Base-by-base conservation (phyloP, 1,140 invertebrate genomes). In the Drosophila bifasciata region DNA sequence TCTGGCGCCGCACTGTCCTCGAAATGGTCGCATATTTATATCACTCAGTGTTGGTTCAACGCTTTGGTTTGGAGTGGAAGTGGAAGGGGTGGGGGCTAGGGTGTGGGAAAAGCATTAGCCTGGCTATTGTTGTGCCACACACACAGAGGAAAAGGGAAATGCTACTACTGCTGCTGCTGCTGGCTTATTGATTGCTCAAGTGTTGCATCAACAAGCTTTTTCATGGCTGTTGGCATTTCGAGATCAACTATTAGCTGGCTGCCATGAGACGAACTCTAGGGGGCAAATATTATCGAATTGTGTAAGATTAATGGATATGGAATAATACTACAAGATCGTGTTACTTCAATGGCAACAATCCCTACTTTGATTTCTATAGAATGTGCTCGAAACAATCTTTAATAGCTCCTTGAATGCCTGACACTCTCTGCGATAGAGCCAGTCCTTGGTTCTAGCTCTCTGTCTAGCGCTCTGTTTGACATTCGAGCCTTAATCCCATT, bases 1-100 rank as follows among this genome's bases (percentile, higher is more conserved):
- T 74, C 53, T 77, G 79, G 79, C 79, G 79, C 75, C 79, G 51
- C 63, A 41, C 11, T 36, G 32, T 36, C 32, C 32, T 36, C 51
- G 44, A 83, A 81, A 77, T 81, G 78, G 62, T 76, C 78, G 78
- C 79, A 83, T 81, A 81, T 81, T 81, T 83, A 78, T 83, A 81
- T 83, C 79, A 73, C 74, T 78, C 74, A 81, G 51, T 72, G 72
- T 59, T 62, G 46, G 51, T 56, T 63, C 3, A 23, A 16, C 11
- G 36, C 6, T n/a, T 28, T 13, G n/a, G 16, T 7, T 7, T 7
- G 21, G 9, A 21, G 19, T 21, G 9, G n/a, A n/a, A n/a, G n/a
- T n/a, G n/a, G n/a, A n/a, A n/a, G 3, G 1, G 51, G 41, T 46
- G 11, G 51, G 43, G 44, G 43, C 25, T 39, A 23, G 40, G 55